Evolutionary conservation across 2,113 vertebrate species (phyloP).

Genomic region (Silurus asotus): DNA sequence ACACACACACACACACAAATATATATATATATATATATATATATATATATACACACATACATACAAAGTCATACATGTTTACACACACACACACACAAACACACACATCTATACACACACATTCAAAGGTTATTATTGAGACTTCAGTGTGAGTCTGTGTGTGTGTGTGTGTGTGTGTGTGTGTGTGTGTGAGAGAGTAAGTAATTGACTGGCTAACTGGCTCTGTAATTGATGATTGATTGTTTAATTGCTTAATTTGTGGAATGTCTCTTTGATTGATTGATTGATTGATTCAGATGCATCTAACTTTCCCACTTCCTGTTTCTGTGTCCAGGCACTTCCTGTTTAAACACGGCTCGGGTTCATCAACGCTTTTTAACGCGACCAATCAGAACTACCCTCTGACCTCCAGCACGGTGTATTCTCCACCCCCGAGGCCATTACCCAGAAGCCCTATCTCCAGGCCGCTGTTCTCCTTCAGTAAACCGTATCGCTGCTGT

Average conservation of each 20-base stretch:
- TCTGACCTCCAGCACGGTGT: conserved; percentile 87
- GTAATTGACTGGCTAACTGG: no score
- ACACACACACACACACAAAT: no score
- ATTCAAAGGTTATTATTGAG: no score
- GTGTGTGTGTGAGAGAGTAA: no score
- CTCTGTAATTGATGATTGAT: not conserved
- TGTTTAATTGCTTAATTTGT: no score
- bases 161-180: no score
- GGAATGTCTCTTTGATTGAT: not conserved
- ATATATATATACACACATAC: no score
- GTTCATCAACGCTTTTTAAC: conserved; percentile 85
- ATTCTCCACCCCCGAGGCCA: conserved; percentile 86
- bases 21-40: no score
- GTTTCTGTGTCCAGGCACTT: conserved; percentile 77
- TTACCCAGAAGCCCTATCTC: conserved; percentile 86
- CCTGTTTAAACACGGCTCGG: conserved; percentile 88
- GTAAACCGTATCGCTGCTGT: conserved; percentile 87
- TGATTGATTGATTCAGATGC: not conserved
- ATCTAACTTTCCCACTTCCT: conserved; percentile 36
- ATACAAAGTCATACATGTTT: no score
- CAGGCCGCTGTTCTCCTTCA: conserved; percentile 85
- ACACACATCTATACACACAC: no score
- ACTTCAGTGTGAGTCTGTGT: no score
- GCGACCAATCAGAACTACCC: conserved; percentile 88
- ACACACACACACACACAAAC: no score